These are phyloP conservation scores for Salvelinus fontinalis DNA, from an alignment of 2,113 vertebrate genomes.

Conservation along the genomic window DNA sequence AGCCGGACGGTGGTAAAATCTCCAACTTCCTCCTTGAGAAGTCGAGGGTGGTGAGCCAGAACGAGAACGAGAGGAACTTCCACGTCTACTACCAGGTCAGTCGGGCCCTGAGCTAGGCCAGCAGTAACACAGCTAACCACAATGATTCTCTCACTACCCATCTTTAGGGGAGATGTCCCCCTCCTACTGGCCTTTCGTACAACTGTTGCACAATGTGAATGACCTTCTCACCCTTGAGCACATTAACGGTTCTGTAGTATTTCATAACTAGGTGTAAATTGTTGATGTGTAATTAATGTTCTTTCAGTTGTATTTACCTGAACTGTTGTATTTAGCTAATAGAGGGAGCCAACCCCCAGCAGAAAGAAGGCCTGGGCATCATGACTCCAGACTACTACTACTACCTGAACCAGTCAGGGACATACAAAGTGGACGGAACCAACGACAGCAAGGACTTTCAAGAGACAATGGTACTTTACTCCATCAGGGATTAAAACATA, in stretches of 20 bases:
- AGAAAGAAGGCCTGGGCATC: constrained; percentile 87
- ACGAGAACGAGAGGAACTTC: constrained; percentile 93
- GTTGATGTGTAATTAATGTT: too few species aligned
- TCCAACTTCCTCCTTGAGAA: constrained; percentile 98
- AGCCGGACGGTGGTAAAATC: constrained; percentile 94
- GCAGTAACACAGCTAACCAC: too few species aligned
- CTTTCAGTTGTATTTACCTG: neutral
- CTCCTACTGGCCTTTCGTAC: too few species aligned
- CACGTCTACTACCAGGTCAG: constrained; percentile 97
- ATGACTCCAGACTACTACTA: constrained; percentile 92
- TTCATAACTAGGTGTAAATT: too few species aligned
- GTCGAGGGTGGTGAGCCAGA: constrained; percentile 93
- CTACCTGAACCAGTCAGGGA: constrained; percentile 94
- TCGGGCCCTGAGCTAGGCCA: neutral
- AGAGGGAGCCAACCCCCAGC: constrained; percentile 84
- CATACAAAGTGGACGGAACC: constrained; percentile 92
- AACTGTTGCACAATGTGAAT: too few species aligned
- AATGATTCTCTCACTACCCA: too few species aligned
- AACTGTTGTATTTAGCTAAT: constrained; percentile 76
- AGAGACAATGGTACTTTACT: constrained; percentile 85
- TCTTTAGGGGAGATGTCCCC: too few species aligned
- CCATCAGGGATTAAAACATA: neutral
- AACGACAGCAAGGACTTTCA: constrained; percentile 87
- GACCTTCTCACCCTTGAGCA: too few species aligned
- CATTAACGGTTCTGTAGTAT: too few species aligned